A percentile compares a stretch with the other conserved stretches of the same genome.
These are phyloP conservation scores for Drosophila sechellia DNA, from an alignment of 1,140 invertebrate species.

Conservation along the genomic window DNA sequence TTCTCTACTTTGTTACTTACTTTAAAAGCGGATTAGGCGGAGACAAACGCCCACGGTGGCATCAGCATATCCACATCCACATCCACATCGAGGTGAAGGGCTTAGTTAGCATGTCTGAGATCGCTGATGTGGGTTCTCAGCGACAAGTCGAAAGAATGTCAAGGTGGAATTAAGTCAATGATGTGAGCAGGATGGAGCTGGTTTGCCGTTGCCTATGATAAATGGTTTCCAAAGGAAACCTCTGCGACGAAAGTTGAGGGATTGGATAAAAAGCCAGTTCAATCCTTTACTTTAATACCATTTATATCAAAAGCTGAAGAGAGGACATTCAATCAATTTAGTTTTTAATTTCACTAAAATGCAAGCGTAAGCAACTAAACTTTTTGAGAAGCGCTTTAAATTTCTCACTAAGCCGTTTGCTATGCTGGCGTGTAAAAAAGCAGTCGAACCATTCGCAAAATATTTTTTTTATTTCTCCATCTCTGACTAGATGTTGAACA, in stretches of 20 bases:
- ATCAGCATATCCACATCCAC: slow-evolving; percentile 44
- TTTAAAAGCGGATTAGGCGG: slow-evolving; percentile 80
- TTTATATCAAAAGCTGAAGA: background rate
- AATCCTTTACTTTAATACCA: too few species aligned
- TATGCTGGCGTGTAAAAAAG: background rate
- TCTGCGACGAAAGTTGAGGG: slow-evolving; percentile 1
- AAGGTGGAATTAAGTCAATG: slow-evolving; percentile 41
- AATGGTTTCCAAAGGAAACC: slow-evolving; percentile 8
- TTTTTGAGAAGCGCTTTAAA: background rate
- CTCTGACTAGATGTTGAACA: slow-evolving; percentile 36
- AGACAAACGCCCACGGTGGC: slow-evolving; percentile 77
- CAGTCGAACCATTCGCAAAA: background rate
- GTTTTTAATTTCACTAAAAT: too few species aligned
- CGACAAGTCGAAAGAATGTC: slow-evolving; percentile 24
- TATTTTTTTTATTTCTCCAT: slow-evolving; percentile 7
- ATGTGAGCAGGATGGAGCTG: slow-evolving; percentile 18
- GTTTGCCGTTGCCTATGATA: slow-evolving; percentile 17
- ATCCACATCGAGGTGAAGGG: slow-evolving; percentile 34
- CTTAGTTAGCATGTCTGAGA: slow-evolving; percentile 53
- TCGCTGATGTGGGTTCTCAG: slow-evolving; percentile 42
- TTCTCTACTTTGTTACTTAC: slow-evolving; percentile 56
- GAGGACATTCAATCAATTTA: background rate
- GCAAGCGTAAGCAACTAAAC: background rate
- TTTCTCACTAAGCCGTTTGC: background rate
- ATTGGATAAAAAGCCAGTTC: background rate